A percentile compares a stretch with the other conserved stretches of the same genome.
phyloP scores from a whole-genome alignment of 1,140 invertebrate species.

The Drosophila subobscura region DNA sequence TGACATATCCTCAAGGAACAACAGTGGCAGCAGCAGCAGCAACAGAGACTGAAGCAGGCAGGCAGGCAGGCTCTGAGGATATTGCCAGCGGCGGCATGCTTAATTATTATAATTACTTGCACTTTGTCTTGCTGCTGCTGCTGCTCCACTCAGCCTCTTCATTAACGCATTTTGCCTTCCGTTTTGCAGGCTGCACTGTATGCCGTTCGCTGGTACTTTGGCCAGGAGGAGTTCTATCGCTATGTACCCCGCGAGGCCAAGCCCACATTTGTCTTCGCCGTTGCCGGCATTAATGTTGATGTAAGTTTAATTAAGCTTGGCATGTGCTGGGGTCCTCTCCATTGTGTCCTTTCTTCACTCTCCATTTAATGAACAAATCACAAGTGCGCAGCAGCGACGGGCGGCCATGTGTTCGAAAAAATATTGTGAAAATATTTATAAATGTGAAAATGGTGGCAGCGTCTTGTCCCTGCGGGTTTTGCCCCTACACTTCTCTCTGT shows the following conservation, averaged over 20 bases:
- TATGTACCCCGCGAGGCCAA: slow-evolving; percentile 89
- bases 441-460: slow-evolving; percentile 65
- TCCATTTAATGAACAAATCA: slow-evolving; percentile 69
- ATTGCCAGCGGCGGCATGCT: slow-evolving; percentile 64
- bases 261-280: slow-evolving; percentile 88
- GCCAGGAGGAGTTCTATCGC: slow-evolving; percentile 91
- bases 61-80: slow-evolving; percentile 14
- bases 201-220: slow-evolving; percentile 92
- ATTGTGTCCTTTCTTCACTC: slow-evolving; percentile 4
- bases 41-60: slow-evolving; percentile 7
- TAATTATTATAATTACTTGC: slow-evolving; percentile 81
- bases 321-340: slow-evolving; percentile 11
- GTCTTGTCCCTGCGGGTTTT: slow-evolving; percentile 15
- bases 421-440: slow-evolving; percentile 74
- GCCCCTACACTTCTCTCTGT: background rate
- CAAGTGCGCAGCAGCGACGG: slow-evolving; percentile 9
- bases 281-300: slow-evolving; percentile 89
- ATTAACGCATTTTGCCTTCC: slow-evolving; percentile 58
- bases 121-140: slow-evolving; percentile 64
- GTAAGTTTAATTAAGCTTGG: slow-evolving; percentile 86
- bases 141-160: slow-evolving; percentile 53
- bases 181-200: slow-evolving; percentile 87
- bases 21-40: slow-evolving; percentile 4
- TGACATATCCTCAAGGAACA: slow-evolving; percentile 48
- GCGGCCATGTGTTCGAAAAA: slow-evolving; percentile 45